Evolutionary conservation across 2,113 vertebrate genomes (phyloP), one percentile per base, ranked within the genome.

Genomic region (Pelecanus crispus): DNA sequence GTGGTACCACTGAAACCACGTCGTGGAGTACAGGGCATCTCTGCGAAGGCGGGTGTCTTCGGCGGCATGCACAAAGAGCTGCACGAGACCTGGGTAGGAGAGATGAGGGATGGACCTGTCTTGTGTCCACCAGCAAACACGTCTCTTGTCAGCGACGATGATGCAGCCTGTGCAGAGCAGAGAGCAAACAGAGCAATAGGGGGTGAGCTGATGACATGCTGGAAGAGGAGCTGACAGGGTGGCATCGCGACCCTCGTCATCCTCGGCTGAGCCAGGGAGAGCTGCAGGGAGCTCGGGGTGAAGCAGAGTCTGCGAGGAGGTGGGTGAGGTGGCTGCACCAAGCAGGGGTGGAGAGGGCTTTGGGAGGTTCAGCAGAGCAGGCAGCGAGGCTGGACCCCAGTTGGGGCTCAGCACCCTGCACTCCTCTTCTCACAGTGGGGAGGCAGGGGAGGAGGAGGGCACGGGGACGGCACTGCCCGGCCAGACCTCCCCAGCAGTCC

Each of bases 161-260:
- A 40, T 8, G 28, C 56, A 75, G 36, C 44, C 36, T 58, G 61
- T 20, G 15, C 47, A 61, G 83, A 67, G 71, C 52, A 49, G 45
- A 38, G 38, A 24, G n/a, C 5, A 14, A 19, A 17, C 9, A 31
- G 59, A 50, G 59, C 24, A 25, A 13, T 6, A 20, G 31, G 26
- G 36, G 44, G 5, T 66, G 21, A 53, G 26, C 10, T 59, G 70
- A 5, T 10, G 44, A 6, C 20, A 1, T 11, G 36, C 20, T 36
- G 26, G 40, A 16, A 6, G 3, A 38, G 28, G 52, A 72, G 50
- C 25, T 53, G 56, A 5, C 45, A 16, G 13, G 34, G 45, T n/a
- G 47, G 53, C 28, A 17, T 26, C 6, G 0, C 2, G 25, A 34
- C 53, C 25, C 49, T 73, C 4, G 0, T 7, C 14, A 6, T 40